A percentile compares a stretch with the other conserved stretches of the same genome.
Conservation (phyloP, 64 coral and sea anemone genomes). For the Anthopleura sola region DNA sequence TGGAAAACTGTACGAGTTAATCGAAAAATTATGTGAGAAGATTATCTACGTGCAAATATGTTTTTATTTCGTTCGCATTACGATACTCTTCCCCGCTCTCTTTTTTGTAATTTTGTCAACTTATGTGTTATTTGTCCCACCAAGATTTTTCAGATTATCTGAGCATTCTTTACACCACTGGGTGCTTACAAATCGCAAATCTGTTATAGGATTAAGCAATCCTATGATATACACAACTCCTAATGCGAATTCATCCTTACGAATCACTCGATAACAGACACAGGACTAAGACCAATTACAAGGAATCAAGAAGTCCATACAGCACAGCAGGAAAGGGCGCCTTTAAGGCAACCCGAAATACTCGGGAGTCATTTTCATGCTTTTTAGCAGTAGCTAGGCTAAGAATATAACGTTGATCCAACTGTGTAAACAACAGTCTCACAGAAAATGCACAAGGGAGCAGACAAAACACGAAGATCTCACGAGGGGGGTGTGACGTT, state of each 20-base stretch:
- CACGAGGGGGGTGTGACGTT: background rate
- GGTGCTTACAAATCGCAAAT: background rate
- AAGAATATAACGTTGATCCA: background rate
- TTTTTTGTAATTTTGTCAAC: background rate
- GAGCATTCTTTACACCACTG: background rate
- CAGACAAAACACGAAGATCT: background rate
- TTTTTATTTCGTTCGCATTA: no score
- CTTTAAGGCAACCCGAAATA: background rate
- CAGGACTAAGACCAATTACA: background rate
- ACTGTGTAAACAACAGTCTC: background rate
- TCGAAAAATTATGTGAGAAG: no score
- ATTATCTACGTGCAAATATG: no score
- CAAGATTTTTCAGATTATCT: background rate
- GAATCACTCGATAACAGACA: constrained; percentile 11
- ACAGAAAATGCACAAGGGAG: background rate
- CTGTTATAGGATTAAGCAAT: background rate
- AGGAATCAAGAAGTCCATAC: background rate
- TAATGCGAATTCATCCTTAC: background rate
- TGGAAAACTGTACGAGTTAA: no score
- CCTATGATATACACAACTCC: background rate
- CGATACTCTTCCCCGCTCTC: background rate
- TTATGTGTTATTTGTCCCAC: background rate
- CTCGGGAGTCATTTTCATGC: background rate
- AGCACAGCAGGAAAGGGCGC: background rate
- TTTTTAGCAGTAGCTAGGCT: background rate